phyloP scores from a whole-genome alignment of 1,140 invertebrate species.

The Rhopalosiphum maidis region DNA sequence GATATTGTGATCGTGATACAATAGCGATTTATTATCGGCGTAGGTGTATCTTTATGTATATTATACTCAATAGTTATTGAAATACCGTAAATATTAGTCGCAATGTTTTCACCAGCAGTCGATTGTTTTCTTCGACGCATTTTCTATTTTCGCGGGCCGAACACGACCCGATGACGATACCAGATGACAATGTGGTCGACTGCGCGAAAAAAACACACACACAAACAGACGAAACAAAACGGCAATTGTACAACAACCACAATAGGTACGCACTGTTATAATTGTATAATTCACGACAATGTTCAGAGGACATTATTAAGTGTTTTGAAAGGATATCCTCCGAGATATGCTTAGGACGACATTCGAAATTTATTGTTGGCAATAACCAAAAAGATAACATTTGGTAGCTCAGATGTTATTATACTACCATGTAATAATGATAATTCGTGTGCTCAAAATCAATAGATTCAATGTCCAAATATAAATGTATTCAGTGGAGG shows the following conservation, averaged over 20 bases:
- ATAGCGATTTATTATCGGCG: background rate
- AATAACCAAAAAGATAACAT: background rate
- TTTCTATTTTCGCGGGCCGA: background rate
- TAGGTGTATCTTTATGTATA: background rate
- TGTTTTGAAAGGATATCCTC: background rate
- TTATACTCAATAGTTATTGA: background rate
- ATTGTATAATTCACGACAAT: background rate
- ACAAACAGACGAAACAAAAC: background rate
- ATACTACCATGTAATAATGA: background rate
- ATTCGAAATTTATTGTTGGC: background rate
- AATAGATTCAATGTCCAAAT: background rate
- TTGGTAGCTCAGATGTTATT: background rate
- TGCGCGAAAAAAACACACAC: background rate
- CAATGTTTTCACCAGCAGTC: background rate
- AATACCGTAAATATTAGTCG: background rate
- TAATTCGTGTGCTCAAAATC: background rate
- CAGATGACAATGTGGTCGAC: background rate
- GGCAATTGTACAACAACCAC: background rate
- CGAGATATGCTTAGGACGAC: background rate
- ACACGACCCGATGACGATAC: constrained; percentile 1
- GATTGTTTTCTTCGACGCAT: background rate
- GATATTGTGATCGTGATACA: background rate
- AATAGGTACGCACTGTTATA: background rate
- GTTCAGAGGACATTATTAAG: background rate
- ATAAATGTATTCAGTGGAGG: too few species aligned